A percentile compares a stretch with the other conserved stretches of the same genome.
phyloP scores from a whole-genome alignment of 2,797 vertebrate species.

The Gymnopithys bicolor region DNA sequence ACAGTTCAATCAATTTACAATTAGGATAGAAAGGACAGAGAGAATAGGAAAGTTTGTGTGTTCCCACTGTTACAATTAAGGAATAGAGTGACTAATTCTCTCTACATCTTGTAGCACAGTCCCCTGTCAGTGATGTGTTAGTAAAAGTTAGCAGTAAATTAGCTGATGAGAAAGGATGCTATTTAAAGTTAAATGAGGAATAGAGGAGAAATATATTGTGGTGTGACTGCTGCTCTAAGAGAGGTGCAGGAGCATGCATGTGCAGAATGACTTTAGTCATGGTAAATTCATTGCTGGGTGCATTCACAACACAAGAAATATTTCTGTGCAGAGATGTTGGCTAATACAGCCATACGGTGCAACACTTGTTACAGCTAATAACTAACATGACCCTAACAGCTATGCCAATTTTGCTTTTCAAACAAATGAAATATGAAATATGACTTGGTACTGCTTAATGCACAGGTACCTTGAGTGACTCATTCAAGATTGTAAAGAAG shows the following conservation, averaged over 20 bases:
- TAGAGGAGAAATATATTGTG: not conserved
- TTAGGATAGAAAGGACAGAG: not conserved
- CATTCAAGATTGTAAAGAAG: not conserved
- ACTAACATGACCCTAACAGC: rapidly evolving
- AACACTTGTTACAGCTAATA: not conserved
- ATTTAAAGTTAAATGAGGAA: not conserved
- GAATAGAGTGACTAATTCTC: not conserved
- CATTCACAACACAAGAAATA: too few relatives aligned
- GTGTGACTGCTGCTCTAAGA: not conserved
- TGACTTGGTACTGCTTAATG: not conserved
- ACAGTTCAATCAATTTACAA: not conserved
- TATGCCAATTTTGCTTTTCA: not conserved
- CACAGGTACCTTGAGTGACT: not conserved
- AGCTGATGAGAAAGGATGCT: not conserved
- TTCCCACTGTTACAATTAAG: not conserved
- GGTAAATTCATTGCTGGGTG: not conserved
- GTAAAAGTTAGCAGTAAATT: not conserved
- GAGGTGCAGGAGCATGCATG: rapidly evolving
- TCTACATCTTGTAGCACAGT: not conserved
- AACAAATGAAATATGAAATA: not conserved
- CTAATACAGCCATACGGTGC: not conserved
- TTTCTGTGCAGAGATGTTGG: not conserved
- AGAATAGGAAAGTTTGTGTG: not conserved
- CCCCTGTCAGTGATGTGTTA: not conserved
- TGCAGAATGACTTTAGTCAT: not conserved